Evolutionary conservation across 2,888 invertebrate species (phyloP), one percentile per base, ranked within the genome.

Genomic region (Phortica magna): DNA sequence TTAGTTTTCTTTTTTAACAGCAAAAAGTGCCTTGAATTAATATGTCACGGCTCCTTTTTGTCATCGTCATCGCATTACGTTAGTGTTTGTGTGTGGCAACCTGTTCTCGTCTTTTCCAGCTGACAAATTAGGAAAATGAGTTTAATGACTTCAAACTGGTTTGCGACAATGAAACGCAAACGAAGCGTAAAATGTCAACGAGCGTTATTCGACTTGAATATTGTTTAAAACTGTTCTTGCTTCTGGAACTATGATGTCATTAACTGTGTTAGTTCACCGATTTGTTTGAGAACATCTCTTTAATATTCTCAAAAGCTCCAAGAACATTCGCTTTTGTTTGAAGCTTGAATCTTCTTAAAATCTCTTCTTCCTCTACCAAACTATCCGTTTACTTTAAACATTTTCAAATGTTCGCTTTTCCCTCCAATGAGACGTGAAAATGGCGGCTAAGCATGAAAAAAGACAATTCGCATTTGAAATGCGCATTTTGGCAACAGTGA

Each of bases 1-100:
- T 77, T 88, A 84, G 85, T 85, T 87, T 88, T 71, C 70, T 71
- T 71, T 55, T 17, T 7, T 6, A 85, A 75, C 74, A 76, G 78
- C 76, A 81, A 80, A 80, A 55, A 55, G 31, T 71, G 55, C 70
- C 70, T 71, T 71, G 53, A 80, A 81, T 79, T 78, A 81, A 81
- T 81, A 82, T 82, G 79, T 79, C 80, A 81, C 81, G 10, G 48
- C 22, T 68, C 17, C 42, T 17, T 68, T 43, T 68, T 42, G 43
- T 68, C 31, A 39, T 10, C 17, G 43, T 59, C 65, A n/a, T n/a
- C n/a, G n/a, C n/a, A n/a, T 48, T 48, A 7, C 14, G 48, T 4
- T 55, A 22, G 9, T 22, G 22, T 61, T 17, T 22, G 22, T 22
- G 17, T 61, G 10, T 61, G 19, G 22, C 61, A 61, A 17, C 10